Conservation (phyloP, 2,888 invertebrate genomes). For the Erpobdella octoculata region DNA sequence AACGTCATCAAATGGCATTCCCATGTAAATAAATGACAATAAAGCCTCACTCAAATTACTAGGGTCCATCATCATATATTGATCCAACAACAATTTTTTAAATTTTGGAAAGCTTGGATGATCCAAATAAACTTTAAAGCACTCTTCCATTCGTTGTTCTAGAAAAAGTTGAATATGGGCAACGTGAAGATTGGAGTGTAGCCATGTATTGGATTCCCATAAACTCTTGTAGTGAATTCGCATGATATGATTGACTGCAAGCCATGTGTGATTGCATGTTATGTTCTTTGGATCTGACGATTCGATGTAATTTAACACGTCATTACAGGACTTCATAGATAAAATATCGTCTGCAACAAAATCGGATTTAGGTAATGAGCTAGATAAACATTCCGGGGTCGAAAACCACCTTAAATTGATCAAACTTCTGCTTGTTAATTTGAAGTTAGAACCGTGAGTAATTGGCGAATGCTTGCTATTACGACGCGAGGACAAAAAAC, state of each 20-base stretch:
- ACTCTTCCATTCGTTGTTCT: not conserved
- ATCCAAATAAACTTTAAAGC: constrained; percentile 17
- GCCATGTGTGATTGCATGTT: not conserved
- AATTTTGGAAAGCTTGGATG: constrained; percentile 24
- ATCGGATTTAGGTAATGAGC: not conserved
- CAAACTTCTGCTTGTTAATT: not conserved
- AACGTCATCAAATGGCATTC: constrained; percentile 18
- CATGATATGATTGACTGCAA: not conserved
- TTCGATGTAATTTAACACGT: constrained; percentile 8
- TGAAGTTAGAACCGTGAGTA: not conserved
- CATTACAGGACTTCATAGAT: not conserved
- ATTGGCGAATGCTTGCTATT: not conserved
- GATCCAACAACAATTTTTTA: not conserved
- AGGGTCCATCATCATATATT: constrained; percentile 1
- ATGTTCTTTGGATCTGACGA: not conserved
- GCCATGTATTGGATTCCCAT: not conserved
- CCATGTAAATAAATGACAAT: constrained; percentile 17
- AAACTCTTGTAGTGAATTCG: constrained; percentile 17
- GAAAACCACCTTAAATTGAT: not conserved
- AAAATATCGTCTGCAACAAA: not conserved
- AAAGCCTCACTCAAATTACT: constrained; percentile 4
- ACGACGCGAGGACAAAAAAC: not conserved
- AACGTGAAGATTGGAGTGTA: constrained; percentile 30
- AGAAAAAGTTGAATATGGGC: constrained; percentile 32
- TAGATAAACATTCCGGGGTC: not conserved